phyloP scores from a whole-genome alignment of 2,113 vertebrate genomes.

The Bubo scandiacus region DNA sequence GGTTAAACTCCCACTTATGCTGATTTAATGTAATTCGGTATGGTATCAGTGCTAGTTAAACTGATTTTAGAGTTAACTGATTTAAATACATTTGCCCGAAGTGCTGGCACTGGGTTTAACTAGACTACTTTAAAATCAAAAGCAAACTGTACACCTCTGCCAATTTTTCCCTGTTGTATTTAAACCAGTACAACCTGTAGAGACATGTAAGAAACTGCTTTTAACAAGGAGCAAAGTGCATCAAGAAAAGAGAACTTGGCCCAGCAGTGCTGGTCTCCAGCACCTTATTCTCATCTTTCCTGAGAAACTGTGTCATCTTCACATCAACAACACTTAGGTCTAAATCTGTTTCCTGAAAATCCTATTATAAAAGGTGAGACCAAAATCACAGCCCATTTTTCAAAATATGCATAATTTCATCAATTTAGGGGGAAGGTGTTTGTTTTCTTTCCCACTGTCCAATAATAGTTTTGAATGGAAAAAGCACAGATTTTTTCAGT shows the following conservation, averaged over 20 bases:
- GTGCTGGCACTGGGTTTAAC: not conserved
- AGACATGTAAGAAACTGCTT: not conserved
- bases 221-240: conserved; percentile 9
- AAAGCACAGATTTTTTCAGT: not conserved
- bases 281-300: conserved; percentile 59
- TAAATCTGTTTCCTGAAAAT: conserved; percentile 72
- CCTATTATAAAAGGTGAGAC: conserved; percentile 64
- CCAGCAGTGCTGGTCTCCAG: not conserved
- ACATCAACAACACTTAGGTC: conserved; percentile 68
- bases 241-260: not conserved
- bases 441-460: not conserved
- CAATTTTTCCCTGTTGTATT: not conserved
- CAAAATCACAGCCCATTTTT: conserved; percentile 26
- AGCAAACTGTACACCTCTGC: not conserved
- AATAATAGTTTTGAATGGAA: conserved; percentile 47
- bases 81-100: conserved; percentile 11
- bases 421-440: not conserved
- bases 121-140: not conserved
- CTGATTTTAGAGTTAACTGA: conserved; percentile 22
- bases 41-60: conserved; percentile 11
- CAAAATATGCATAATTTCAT: not conserved
- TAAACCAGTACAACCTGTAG: conserved; percentile 6
- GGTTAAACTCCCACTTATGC: conserved; percentile 52
- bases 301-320: conserved; percentile 61
- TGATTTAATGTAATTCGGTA: not conserved